Evolutionary conservation across 2,888 invertebrate genomes (phyloP).

Genomic region (Bombyx huttoni): DNA sequence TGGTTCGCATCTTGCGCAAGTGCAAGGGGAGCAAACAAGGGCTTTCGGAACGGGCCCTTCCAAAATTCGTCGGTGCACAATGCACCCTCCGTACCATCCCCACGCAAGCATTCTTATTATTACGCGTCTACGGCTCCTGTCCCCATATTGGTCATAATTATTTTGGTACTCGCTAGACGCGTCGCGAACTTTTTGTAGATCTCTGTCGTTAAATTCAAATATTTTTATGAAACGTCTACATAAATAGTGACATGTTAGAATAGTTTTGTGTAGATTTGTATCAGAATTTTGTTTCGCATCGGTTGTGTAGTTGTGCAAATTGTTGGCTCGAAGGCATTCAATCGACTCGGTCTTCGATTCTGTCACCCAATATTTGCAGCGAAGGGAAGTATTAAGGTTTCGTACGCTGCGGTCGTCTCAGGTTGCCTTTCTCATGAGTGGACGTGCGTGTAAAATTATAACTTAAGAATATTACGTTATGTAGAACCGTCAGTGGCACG

Average conservation of each 20-base stretch:
- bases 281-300: conserved; percentile 1
- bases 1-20: conserved; percentile 71
- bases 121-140: conserved; percentile 64
- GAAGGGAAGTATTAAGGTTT: conserved; percentile 73
- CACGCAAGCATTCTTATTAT: conserved; percentile 70
- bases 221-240: not conserved
- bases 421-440: conserved; percentile 73
- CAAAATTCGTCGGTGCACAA: conserved; percentile 71
- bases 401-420: conserved; percentile 70
- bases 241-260: not conserved
- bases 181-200: conserved; percentile 37
- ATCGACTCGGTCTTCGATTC: conserved; percentile 46
- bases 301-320: conserved; percentile 33
- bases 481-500: conserved; percentile 50
- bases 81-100: conserved; percentile 71
- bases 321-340: conserved; percentile 39
- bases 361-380: conserved; percentile 69
- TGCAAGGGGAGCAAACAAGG: conserved; percentile 65
- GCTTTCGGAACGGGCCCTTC: conserved; percentile 63
- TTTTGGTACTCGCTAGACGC: conserved; percentile 61
- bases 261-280: conserved; percentile 1
- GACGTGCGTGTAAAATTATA: conserved; percentile 70
- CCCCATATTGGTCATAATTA: conserved; percentile 70
- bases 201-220: conserved; percentile 18
- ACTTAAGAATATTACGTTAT: conserved; percentile 64